Conservation (phyloP, 1,140 invertebrate species). For the Drosophila lini region DNA sequence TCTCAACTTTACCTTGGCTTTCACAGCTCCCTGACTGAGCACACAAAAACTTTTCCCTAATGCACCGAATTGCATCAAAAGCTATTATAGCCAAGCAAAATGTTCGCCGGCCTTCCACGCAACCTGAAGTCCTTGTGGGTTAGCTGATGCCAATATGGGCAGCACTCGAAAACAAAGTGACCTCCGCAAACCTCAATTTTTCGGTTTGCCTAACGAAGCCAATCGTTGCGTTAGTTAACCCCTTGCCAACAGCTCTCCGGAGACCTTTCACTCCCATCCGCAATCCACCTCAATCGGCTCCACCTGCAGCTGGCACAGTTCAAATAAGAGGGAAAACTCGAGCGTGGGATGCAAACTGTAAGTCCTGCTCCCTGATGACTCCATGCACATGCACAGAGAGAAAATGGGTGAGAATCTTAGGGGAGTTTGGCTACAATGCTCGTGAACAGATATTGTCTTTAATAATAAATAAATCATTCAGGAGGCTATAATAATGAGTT, state of each 20-base stretch:
- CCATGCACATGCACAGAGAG: constrained; percentile 12
- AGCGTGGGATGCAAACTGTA: constrained; percentile 28
- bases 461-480: background rate
- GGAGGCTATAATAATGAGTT: too few species aligned
- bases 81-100: constrained; percentile 7
- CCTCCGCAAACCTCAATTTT: constrained; percentile 48
- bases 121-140: constrained; percentile 10
- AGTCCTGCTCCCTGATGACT: constrained; percentile 34
- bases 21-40: background rate
- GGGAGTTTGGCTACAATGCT: background rate
- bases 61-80: constrained; percentile 11
- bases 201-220: constrained; percentile 61
- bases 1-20: constrained; percentile 9
- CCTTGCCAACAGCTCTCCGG: constrained; percentile 36
- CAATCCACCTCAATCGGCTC: constrained; percentile 29
- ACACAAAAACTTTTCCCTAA: constrained; percentile 26
- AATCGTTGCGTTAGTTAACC: constrained; percentile 56
- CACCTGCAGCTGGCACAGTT: constrained; percentile 30
- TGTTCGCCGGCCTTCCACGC: background rate
- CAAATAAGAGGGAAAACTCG: constrained; percentile 25
- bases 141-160: constrained; percentile 33
- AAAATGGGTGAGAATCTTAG: background rate
- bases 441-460: background rate
- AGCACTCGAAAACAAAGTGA: constrained; percentile 31
- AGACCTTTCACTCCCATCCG: constrained; percentile 31